Evolutionary conservation across 37 sponge, comb jelly and placozoan species (phyloP).

Genomic region (Dysidea cf. avara): DNA sequence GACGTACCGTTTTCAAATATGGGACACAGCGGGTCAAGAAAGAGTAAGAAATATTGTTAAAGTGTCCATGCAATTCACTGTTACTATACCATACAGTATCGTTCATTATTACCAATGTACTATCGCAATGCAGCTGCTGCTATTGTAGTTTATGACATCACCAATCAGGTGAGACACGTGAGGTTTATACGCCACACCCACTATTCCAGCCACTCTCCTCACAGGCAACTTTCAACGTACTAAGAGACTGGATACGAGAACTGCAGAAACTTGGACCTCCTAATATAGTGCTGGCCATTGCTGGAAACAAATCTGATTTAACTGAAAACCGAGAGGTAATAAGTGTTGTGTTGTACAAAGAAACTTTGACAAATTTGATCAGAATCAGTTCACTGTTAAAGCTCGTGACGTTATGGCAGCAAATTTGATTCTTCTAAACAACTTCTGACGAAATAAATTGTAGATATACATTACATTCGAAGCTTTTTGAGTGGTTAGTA

Average conservation of each 20-base stretch:
- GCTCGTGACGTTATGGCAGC: too few species aligned
- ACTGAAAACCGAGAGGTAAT: conserved; percentile 75
- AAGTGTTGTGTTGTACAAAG: too few species aligned
- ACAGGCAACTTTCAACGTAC: conserved; percentile 47
- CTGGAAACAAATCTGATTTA: conserved; percentile 89
- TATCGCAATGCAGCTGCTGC: conserved; percentile 92
- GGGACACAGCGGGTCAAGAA: conserved; percentile 94
- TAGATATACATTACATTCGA: too few species aligned
- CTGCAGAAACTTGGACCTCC: conserved; percentile 76
- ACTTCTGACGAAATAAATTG: too few species aligned
- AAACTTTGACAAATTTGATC: too few species aligned
- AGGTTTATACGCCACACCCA: neutral
- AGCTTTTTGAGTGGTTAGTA: too few species aligned
- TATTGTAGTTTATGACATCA: conserved; percentile 89
- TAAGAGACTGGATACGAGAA: conserved; percentile 85
- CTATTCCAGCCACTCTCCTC: neutral
- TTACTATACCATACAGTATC: conserved; percentile 55
- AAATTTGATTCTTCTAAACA: too few species aligned
- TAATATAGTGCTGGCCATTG: conserved; percentile 84
- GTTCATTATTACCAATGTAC: conserved; percentile 87
- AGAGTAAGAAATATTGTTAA: conserved; percentile 41
- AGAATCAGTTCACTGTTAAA: too few species aligned
- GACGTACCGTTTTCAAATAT: conserved; percentile 80
- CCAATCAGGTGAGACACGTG: conserved; percentile 48
- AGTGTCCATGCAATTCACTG: neutral